Percentiles rank a stretch among this genome's conserved stretches.
These are phyloP conservation scores for cat (Felis catus) DNA, from an alignment of 2,113 vertebrate species.

Conservation along the genomic window F.catus_Fca126_mat1.0 CM031415.1:132719501-132720000, in stretches of 20 bases:
- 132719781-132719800: background rate
- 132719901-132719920: background rate
- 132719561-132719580: too few relatives aligned
- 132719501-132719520: background rate
- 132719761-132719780: background rate
- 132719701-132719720: too few relatives aligned
- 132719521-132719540: too few relatives aligned
- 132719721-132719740: background rate
- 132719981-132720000: background rate
- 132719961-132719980: background rate
- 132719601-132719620: too few relatives aligned
- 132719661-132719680: too few relatives aligned
- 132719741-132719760: background rate
- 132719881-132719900: background rate
- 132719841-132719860: background rate
- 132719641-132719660: too few relatives aligned
- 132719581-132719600: too few relatives aligned
- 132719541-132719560: too few relatives aligned
- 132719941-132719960: background rate
- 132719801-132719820: background rate
- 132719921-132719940: background rate
- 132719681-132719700: too few relatives aligned
- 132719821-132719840: background rate
- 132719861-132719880: background rate
- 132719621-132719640: too few relatives aligned